Conservation (phyloP, 92 coral and sea anemone genomes). For the Parazoanthus atlanticus region DNA sequence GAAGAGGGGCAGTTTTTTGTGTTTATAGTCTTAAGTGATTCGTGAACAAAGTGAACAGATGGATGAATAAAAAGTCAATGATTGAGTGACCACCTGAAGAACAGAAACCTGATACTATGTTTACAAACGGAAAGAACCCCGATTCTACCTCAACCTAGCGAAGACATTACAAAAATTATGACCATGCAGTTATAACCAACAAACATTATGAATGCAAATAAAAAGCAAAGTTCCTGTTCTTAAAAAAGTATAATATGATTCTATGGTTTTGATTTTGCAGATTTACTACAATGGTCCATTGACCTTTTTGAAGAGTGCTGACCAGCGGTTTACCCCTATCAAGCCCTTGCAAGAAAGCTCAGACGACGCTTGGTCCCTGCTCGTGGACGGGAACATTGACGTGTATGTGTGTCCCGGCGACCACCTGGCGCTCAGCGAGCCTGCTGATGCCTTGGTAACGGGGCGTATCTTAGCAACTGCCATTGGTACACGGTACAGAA, state of each 20-base stretch:
- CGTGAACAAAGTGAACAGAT: not conserved
- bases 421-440: conserved; percentile 60
- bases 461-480: conserved; percentile 58
- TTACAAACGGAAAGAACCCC: no score
- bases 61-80: not conserved
- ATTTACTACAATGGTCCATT: conserved; percentile 57
- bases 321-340: conserved; percentile 52
- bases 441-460: conserved; percentile 45
- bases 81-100: not conserved
- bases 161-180: not conserved
- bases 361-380: conserved; percentile 53
- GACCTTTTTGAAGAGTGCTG: conserved; percentile 55
- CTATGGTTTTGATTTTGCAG: conserved; percentile 1
- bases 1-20: no score
- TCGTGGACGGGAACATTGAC: conserved; percentile 59
- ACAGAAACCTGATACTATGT: not conserved
- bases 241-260: not conserved
- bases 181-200: not conserved
- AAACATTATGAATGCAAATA: not conserved
- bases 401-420: conserved; percentile 63
- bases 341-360: conserved; percentile 49
- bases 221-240: not conserved
- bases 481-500: conserved; percentile 47
- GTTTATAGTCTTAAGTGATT: no score
- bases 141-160: not conserved